phyloP scores from a whole-genome alignment of 1,140 invertebrate species.

The Babylonia areolata region DNA sequence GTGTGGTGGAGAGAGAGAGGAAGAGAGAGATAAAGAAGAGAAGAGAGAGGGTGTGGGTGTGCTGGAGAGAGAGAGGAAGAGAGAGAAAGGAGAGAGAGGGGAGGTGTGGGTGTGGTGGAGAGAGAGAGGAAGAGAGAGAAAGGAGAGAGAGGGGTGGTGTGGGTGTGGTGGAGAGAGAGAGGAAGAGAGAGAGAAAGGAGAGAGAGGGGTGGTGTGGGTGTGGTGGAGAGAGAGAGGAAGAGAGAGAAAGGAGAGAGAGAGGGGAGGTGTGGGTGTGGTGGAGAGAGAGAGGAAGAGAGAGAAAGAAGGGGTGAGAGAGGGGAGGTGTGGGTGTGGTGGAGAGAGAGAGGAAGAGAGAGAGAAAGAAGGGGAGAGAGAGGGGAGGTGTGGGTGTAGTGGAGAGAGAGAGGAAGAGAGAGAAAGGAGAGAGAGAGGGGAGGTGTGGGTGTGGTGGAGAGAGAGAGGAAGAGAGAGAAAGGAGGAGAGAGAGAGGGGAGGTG shows the following conservation, averaged over 20 bases:
- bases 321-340: too few species aligned
- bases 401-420: constrained; percentile 15
- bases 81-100: neutral
- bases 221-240: neutral
- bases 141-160: constrained; percentile 12
- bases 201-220: neutral
- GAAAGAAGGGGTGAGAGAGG: neutral
- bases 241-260: constrained; percentile 8
- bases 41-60: neutral
- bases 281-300: neutral
- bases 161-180: neutral
- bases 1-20: too few species aligned
- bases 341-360: neutral
- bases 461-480: neutral
- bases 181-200: neutral
- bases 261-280: neutral
- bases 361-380: neutral
- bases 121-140: neutral
- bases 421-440: constrained; percentile 1
- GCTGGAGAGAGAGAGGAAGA: neutral
- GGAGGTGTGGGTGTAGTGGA: neutral
- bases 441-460: neutral
- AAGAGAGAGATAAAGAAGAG: neutral
- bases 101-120: too few species aligned
- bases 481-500: too few species aligned